phyloP scores from a whole-genome alignment of 2,888 invertebrate genomes.

The Tinea semifulvella region DNA sequence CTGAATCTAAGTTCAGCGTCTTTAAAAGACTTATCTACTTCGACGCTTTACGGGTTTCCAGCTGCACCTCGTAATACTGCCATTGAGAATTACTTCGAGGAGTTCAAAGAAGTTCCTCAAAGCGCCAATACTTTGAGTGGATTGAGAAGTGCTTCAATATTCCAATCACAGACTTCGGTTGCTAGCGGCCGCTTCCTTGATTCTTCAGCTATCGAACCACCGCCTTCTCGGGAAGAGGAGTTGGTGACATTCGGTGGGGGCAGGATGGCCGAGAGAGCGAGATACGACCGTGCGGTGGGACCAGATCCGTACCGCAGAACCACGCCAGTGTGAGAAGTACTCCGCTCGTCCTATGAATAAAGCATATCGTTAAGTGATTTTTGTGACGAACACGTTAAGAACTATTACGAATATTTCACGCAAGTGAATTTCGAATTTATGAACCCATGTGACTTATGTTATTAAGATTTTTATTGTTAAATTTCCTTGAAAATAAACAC shows the following conservation, averaged over 20 bases:
- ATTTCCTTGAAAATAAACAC: conserved; percentile 58
- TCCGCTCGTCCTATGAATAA: conserved; percentile 30
- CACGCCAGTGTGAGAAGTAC: conserved; percentile 63
- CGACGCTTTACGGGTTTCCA: conserved; percentile 70
- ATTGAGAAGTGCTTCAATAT: conserved; percentile 55
- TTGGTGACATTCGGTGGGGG: conserved; percentile 76
- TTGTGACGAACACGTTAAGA: conserved; percentile 27
- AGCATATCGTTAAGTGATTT: conserved; percentile 61
- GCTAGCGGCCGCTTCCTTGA: conserved; percentile 75
- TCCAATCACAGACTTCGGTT: conserved; percentile 66
- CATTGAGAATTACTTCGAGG: conserved; percentile 68
- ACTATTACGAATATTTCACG: conserved; percentile 11
- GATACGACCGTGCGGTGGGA: conserved; percentile 57
- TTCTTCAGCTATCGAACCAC: conserved; percentile 71
- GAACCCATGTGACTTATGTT: conserved; percentile 44
- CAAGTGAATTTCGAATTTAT: conserved; percentile 53
- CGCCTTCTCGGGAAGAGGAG: conserved; percentile 71
- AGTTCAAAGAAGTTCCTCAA: conserved; percentile 61
- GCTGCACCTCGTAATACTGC: conserved; percentile 71
- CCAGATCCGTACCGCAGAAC: conserved; percentile 67
- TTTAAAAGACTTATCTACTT: conserved; percentile 65
- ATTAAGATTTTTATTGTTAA: conserved; percentile 48
- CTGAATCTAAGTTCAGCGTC: conserved; percentile 64
- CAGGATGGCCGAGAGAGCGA: conserved; percentile 32
- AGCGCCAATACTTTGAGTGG: conserved; percentile 59